Conservation (phyloP, 2,113 vertebrate genomes). For the Lipophrys pholis region DNA sequence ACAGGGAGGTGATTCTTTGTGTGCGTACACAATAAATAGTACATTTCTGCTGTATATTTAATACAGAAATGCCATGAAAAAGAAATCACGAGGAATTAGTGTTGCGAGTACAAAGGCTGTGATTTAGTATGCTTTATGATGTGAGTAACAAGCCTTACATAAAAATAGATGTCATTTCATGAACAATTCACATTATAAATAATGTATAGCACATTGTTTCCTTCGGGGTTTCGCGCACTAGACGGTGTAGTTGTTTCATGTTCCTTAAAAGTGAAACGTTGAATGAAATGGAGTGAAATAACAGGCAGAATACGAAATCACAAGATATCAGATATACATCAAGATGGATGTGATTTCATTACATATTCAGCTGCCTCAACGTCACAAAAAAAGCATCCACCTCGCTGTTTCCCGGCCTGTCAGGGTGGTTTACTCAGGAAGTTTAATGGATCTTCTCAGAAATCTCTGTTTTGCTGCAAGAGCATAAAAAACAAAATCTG, state of each 20-base stretch:
- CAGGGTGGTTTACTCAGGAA: constrained; percentile 2
- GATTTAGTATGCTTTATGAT: too few relatives aligned
- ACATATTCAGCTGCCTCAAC: constrained; percentile 22
- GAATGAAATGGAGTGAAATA: constrained; percentile 37
- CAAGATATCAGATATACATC: constrained; percentile 7
- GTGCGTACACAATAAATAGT: too few relatives aligned
- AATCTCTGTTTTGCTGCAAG: constrained; percentile 6
- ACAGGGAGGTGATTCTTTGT: too few relatives aligned
- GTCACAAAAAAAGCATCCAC: not conserved
- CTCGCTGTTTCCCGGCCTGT: constrained; percentile 1
- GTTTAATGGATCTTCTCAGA: constrained; percentile 37
- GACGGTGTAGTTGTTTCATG: constrained; percentile 26
- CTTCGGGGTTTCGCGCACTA: constrained; percentile 1
- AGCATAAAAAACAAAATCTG: not conserved
- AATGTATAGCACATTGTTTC: constrained; percentile 14
- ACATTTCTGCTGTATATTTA: too few relatives aligned
- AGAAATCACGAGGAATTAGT: too few relatives aligned
- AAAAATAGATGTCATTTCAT: too few relatives aligned
- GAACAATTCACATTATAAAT: constrained; percentile 31
- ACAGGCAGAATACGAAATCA: constrained; percentile 48
- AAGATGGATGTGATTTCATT: constrained; percentile 27
- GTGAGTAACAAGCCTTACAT: too few relatives aligned
- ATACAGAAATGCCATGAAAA: too few relatives aligned
- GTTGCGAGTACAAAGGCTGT: too few relatives aligned
- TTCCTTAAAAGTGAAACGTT: constrained; percentile 31